These are phyloP conservation scores for Chironomus tentans DNA, from an alignment of 2,888 invertebrate species.

Conservation along the genomic window DNA sequence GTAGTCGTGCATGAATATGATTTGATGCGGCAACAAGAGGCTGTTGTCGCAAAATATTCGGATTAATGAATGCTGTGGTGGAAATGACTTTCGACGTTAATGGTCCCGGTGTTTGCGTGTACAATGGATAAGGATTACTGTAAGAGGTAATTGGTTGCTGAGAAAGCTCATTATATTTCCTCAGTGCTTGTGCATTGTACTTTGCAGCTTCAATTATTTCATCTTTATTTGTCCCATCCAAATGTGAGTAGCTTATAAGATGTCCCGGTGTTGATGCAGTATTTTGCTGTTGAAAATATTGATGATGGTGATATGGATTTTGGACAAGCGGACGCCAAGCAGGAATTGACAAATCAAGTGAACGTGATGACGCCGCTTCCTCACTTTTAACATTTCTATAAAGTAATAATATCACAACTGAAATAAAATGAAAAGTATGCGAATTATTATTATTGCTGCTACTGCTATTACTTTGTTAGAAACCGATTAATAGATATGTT, in stretches of 20 bases:
- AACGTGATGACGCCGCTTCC: neutral
- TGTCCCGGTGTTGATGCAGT: neutral
- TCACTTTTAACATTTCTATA: neutral
- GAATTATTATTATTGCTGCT: no score
- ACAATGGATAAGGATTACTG: constrained; percentile 13
- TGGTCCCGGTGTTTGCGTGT: constrained; percentile 6
- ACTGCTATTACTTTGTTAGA: neutral
- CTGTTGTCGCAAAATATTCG: neutral
- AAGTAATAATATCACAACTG: constrained; percentile 7
- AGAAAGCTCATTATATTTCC: constrained; percentile 6
- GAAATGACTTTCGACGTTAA: neutral
- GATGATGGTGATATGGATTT: constrained; percentile 9
- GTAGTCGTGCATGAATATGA: neutral
- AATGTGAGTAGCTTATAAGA: constrained; percentile 13
- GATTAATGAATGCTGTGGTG: neutral
- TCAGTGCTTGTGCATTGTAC: constrained; percentile 16
- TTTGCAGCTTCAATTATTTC: constrained; percentile 21
- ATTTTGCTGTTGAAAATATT: neutral
- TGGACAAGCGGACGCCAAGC: constrained; percentile 20
- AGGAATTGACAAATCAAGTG: constrained; percentile 15
- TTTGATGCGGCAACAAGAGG: neutral
- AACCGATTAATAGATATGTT: neutral
- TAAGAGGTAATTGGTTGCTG: constrained; percentile 21
- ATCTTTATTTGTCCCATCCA: constrained; percentile 1
- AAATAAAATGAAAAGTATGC: neutral